Percentiles rank a stretch among this genome's conserved stretches.
Conservation (phyloP, 2,888 invertebrate genomes). For the Agrotis exclamationis region DNA sequence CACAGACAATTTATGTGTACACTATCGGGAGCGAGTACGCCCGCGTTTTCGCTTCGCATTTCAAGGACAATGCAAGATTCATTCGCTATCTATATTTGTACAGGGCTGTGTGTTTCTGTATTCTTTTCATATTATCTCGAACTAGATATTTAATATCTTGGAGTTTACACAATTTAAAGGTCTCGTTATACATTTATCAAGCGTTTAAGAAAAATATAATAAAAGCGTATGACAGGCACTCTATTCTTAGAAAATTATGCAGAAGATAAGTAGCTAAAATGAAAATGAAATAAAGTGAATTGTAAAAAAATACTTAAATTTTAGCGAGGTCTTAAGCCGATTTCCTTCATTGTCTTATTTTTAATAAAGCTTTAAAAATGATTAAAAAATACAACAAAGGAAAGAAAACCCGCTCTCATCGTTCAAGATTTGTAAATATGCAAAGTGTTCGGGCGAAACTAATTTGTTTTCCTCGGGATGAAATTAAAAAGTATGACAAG, state of each 20-base stretch:
- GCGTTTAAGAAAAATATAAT: constrained; percentile 48
- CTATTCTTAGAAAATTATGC: constrained; percentile 34
- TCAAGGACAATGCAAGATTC: constrained; percentile 62
- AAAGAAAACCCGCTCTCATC: constrained; percentile 71
- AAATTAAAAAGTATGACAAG: constrained; percentile 89
- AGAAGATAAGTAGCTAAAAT: constrained; percentile 45
- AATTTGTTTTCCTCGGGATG: constrained; percentile 83
- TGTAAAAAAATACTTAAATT: constrained; percentile 37
- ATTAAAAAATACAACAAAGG: constrained; percentile 71
- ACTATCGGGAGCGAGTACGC: constrained; percentile 55
- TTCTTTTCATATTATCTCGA: constrained; percentile 25
- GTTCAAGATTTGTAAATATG: constrained; percentile 81
- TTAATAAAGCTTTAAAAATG: constrained; percentile 62
- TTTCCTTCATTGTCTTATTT: constrained; percentile 61
- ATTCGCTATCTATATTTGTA: constrained; percentile 48
- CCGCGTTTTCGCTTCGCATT: constrained; percentile 50
- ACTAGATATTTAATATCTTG: constrained; percentile 37
- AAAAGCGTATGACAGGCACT: constrained; percentile 44
- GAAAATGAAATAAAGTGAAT: constrained; percentile 44
- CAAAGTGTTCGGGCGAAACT: constrained; percentile 83
- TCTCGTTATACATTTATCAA: constrained; percentile 43
- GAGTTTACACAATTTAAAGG: constrained; percentile 34
- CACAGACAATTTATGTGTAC: constrained; percentile 61
- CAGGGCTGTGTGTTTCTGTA: constrained; percentile 18
- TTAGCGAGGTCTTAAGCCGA: constrained; percentile 56